Evolutionary conservation across 2,797 vertebrate genomes (phyloP).

Genomic region (Sebastiscus albofasciatus): DNA sequence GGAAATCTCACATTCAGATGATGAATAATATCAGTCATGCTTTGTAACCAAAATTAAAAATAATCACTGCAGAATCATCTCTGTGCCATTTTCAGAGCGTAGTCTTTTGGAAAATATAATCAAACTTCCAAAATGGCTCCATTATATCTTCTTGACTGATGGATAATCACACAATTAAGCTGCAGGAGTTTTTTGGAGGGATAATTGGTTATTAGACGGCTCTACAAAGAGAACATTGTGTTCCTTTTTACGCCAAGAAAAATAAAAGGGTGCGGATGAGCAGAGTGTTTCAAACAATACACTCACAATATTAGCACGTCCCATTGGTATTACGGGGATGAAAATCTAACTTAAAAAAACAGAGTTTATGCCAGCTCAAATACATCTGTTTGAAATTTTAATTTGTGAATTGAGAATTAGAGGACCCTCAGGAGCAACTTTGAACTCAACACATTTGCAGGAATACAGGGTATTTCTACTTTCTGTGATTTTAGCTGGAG

Average conservation of each 20-base stretch:
- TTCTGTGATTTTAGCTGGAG: neutral
- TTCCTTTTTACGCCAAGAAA: neutral
- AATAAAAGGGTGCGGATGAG: neutral
- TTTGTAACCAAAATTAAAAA: conserved; percentile 38
- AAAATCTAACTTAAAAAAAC: neutral
- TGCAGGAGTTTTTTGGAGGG: conserved; percentile 26
- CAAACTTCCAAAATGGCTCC: conserved; percentile 27
- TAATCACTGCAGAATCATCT: conserved; percentile 12
- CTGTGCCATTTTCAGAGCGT: conserved; percentile 1
- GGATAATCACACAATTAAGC: conserved; percentile 41
- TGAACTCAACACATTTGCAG: neutral
- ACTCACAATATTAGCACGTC: neutral
- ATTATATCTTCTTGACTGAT: conserved; percentile 24
- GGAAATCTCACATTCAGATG: conserved; percentile 7
- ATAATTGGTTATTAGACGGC: conserved; percentile 29
- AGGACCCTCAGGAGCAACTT: conserved; percentile 1
- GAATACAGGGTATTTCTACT: neutral
- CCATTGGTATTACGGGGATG: neutral
- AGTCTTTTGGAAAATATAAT: conserved; percentile 36
- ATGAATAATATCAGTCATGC: conserved; percentile 21
- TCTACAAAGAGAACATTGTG: conserved; percentile 1
- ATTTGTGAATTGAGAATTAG: conserved; percentile 4
- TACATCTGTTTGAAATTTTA: conserved; percentile 24
- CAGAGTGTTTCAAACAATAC: neutral
- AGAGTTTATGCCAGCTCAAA: neutral